Conservation (phyloP, 2,113 vertebrate genomes). For the Lanius collurio region DNA sequence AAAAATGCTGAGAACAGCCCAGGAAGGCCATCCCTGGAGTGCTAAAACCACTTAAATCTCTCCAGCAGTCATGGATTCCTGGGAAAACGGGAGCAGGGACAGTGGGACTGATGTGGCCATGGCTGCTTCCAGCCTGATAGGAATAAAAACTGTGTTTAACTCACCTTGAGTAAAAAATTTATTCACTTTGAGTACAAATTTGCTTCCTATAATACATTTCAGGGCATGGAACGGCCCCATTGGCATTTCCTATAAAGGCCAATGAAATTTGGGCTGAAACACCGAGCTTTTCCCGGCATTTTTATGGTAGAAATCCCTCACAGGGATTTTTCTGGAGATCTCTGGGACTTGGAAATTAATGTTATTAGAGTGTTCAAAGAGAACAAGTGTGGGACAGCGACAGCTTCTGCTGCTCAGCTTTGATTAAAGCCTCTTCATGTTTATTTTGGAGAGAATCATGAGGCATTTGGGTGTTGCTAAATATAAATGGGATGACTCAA, state of each 20-base stretch:
- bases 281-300: background rate
- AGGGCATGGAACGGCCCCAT: background rate
- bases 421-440: background rate
- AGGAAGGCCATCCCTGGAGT: background rate
- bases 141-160: background rate
- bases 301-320: background rate
- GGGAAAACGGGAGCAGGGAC: background rate
- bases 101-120: fast-evolving
- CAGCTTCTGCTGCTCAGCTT: background rate
- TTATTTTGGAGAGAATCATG: background rate
- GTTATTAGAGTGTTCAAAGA: background rate
- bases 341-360: background rate
- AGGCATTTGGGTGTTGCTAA: conserved; percentile 13
- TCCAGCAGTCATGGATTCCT: background rate
- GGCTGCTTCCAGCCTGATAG: background rate
- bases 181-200: background rate
- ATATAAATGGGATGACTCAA: conserved; percentile 39
- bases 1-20: background rate
- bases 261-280: background rate
- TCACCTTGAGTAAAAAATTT: background rate
- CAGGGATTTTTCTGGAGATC: fast-evolving
- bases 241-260: background rate
- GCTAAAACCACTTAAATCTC: fast-evolving
- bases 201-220: background rate
- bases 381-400: background rate